Conservation (phyloP, 2,888 invertebrate genomes). For the Cephalotes varians region DNA sequence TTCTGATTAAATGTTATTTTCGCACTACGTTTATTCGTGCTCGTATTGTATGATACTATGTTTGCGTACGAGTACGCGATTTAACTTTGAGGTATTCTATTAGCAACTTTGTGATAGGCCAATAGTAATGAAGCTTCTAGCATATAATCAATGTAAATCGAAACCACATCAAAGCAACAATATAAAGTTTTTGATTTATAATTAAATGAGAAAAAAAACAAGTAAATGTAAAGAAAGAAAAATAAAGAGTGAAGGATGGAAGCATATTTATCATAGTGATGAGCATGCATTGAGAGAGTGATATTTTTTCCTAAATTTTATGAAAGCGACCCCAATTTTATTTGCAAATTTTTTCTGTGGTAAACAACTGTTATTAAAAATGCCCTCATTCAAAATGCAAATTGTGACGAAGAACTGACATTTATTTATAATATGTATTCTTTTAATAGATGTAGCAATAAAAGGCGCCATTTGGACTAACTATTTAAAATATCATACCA, state of each 20-base stretch:
- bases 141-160: constrained; percentile 19
- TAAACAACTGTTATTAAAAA: constrained; percentile 14
- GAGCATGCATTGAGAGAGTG: neutral
- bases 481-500: neutral
- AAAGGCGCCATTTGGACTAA: constrained; percentile 13
- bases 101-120: neutral
- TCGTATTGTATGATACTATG: neutral
- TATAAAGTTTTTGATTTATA: neutral
- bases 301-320: neutral
- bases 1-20: constrained; percentile 10
- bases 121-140: constrained; percentile 23
- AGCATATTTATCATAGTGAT: constrained; percentile 9
- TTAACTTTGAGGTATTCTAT: constrained; percentile 15
- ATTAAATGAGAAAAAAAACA: neutral
- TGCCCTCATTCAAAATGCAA: constrained; percentile 7
- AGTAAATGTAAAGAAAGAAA: neutral
- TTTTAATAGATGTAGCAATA: constrained; percentile 15
- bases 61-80: neutral
- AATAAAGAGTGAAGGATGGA: neutral
- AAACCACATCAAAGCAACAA: constrained; percentile 11
- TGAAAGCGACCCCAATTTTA: neutral
- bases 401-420: constrained; percentile 12
- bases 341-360: constrained; percentile 2
- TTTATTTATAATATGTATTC: constrained; percentile 28
- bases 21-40: neutral